Evolutionary conservation across 2,113 vertebrate genomes (phyloP), one percentile per base, ranked within the genome.

Genomic region (Pampusana beccarii): DNA sequence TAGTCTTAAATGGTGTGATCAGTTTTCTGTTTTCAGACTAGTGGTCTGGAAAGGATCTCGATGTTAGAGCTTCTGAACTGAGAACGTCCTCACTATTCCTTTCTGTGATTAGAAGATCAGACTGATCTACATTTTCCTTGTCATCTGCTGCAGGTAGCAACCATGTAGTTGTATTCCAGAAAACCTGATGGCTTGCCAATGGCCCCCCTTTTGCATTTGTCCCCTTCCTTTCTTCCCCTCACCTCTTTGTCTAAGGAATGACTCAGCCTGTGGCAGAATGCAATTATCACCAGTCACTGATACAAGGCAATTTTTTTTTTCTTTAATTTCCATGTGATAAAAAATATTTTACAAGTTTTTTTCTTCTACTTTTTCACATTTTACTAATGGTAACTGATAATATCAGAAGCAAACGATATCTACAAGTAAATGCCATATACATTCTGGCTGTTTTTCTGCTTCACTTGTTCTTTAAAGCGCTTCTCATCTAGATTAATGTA

Each of bases 401-500:
- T 74, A 94, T 84, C 78, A 95, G 88, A 81, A 71, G 34, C 79
- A 70, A 84, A 95, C 69, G 33, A 51, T 86, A 62, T 81, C 72
- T 67, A 69, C 65, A 38, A 67, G 70, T 62, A 75, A 85, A 88
- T 90, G 75, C 53, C 71, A 60, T 65, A 75, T 75, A 78, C 23
- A 74, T 92, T 86, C 66, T 67, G 70, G 38, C 46, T 94, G 38
- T 58, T 96, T 97, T 95, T 92, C 82, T 90, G 81, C 77, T 96
- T 97, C 88, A n/a, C 66, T 97, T 97, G 38, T 57, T 92, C 90
- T 95, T 92, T 93, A 88, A 95, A 95, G 69, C 54, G 88, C 53
- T 97, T 96, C 70, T 95, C 67, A 38, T 97, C 60, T 67, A 94
- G 96, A 97, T 94, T 85, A 96, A 98, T 93, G 82, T 36, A 74